Evolutionary conservation across 2,113 vertebrate species (phyloP), one percentile per base, ranked within the genome.

Genomic region (Tringa solitaria): DNA sequence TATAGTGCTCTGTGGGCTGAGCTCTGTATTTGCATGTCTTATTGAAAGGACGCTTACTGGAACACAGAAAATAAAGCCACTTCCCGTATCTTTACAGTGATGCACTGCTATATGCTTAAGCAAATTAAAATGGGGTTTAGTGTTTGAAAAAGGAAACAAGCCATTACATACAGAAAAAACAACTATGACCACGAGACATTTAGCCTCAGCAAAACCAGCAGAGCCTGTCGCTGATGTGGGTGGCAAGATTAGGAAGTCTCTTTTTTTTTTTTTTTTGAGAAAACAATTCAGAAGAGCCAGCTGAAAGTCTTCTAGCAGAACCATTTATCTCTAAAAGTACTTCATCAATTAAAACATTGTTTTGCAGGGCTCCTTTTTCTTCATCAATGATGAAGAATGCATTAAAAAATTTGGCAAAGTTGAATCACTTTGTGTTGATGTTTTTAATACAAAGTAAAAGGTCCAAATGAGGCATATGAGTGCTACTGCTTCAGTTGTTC

Each of bases 131-230:
- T 12, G 26, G 13, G 26, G 11, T 76, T 79, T 61, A 61, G 50
- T 50, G 21, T 84, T 88, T 90, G 60, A 81, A 84, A 95, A 79
- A 81, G 64, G 84, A 97, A 96, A 78, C 51, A 65, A 85, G 46
- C 67, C 26, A 56, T 50, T 57, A 84, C 61, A 77, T 41, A 67
- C 4, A 76, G 80, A 84, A 87, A 90, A 53, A 87, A 48, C 32
- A 89, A 19, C 45, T 79, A 54, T 84, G 65, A 73, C 79, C 56
- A 70, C 45, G 46, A 78, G 68, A 87, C 91, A 33, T 54, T 53
- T 59, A 89, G 53, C 45, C 24, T 84, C 54, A 77, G 77, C 53
- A 94, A 92, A 95, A 9, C 2, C 33, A 73, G 26, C 37, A 84
- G 43, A 86, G 35, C 9, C 27, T 86, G 51, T 43, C 73, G 83